Evolutionary conservation across 2,113 vertebrate species (phyloP).

Genomic region (Carollia perspicillata): DNA sequence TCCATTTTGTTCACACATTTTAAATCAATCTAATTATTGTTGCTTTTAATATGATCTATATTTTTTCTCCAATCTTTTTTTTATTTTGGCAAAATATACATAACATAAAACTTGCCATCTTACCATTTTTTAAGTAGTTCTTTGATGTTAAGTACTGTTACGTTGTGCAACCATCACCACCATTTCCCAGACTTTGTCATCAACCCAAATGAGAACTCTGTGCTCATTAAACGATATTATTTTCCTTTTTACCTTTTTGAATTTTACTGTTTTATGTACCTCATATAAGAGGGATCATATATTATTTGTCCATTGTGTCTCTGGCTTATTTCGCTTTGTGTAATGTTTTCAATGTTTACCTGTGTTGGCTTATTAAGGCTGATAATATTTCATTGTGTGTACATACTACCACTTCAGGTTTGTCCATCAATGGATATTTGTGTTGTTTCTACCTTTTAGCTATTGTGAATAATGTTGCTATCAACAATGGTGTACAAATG

Average conservation of each 20-base stretch:
- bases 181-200: not conserved
- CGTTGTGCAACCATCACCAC: not conserved
- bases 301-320: too few relatives aligned
- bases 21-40: not conserved
- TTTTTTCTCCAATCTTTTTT: not conserved
- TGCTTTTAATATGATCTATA: not conserved
- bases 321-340: not conserved
- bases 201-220: too few relatives aligned
- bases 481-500: not conserved
- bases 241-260: not conserved
- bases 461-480: not conserved
- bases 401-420: not conserved
- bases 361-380: not conserved
- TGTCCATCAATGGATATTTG: not conserved
- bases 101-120: not conserved
- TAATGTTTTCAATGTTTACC: not conserved
- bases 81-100: not conserved
- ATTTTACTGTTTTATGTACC: not conserved
- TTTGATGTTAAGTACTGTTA: too few relatives aligned
- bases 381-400: not conserved
- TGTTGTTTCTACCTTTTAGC: too few relatives aligned
- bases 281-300: too few relatives aligned
- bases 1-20: not conserved
- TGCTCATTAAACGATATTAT: not conserved
- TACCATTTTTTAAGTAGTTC: too few relatives aligned